These are phyloP conservation scores for Amphipyra berbera DNA, from an alignment of 2,888 invertebrate genomes.

Conservation along the genomic window DNA sequence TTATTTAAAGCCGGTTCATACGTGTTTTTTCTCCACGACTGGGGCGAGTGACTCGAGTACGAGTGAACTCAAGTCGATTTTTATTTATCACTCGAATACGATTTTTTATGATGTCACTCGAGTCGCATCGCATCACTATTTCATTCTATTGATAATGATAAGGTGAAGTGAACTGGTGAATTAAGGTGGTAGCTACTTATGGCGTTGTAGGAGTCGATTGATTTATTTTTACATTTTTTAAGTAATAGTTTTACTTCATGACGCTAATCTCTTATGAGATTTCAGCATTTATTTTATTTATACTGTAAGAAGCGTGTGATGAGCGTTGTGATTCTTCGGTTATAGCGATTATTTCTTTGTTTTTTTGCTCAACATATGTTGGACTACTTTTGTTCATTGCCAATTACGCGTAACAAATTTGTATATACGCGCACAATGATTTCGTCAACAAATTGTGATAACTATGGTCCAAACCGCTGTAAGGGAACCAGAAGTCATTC, in stretches of 20 bases:
- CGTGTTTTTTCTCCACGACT: too few species aligned
- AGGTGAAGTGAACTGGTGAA: too few species aligned
- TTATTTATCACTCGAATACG: too few species aligned
- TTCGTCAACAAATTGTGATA: conserved; percentile 69
- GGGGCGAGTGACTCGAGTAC: too few species aligned
- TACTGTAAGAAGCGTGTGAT: conserved; percentile 64
- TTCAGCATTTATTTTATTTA: conserved; percentile 75
- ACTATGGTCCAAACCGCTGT: conserved; percentile 58
- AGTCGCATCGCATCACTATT: too few species aligned
- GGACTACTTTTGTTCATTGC: conserved; percentile 75
- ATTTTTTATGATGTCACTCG: too few species aligned
- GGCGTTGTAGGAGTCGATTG: conserved; percentile 81
- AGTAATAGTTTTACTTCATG: conserved; percentile 81
- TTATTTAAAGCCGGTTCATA: too few species aligned
- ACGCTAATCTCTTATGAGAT: conserved; percentile 85
- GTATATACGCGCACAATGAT: conserved; percentile 70
- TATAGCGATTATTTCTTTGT: conserved; percentile 71
- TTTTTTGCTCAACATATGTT: conserved; percentile 81
- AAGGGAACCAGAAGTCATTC: conserved; percentile 82
- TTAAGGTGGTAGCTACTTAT: conserved; percentile 67
- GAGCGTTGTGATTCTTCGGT: conserved; percentile 63
- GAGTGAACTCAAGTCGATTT: too few species aligned
- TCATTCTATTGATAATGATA: conserved; percentile 54
- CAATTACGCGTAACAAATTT: conserved; percentile 64
- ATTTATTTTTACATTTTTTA: conserved; percentile 85